Base-by-base conservation (phyloP, 2,113 vertebrate species). In the Tachuris rubrigastra region DNA sequence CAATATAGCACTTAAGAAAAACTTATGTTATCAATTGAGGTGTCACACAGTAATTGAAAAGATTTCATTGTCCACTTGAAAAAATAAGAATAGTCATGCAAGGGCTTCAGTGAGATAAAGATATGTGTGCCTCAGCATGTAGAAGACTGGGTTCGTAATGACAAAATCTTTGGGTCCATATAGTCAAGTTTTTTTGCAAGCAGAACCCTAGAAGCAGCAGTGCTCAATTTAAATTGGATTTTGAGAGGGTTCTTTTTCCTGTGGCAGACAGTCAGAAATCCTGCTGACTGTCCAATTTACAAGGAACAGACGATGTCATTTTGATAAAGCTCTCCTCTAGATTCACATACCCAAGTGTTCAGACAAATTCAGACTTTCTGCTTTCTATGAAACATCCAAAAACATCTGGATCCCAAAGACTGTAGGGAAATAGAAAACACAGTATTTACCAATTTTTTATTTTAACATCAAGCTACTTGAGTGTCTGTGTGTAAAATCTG, bases 21-120 rank as follows among this genome's bases (percentile, higher is more conserved):
- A 97, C 96, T 96, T 97, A 97, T 84, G 97, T 93, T 96, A 83
- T 88, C 93, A 96, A 67, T 53, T 78, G 79, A 96, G n/a, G 47
- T 97, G 77, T 95, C 92, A 95, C 49, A 83, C 1, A 92, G 33
- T 84, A 95, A 97, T 92, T 92, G 24, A 94, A 96, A 97, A 75
- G 60, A 80, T 93, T 96, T 91, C 79, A 85, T 14, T 49, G 39
- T 82, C 85, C 90, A 90, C 86, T 95, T 14, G 41, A 37, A 94
- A 89, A 97, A 55, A 47, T 82, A 94, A 89, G 28, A 95, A 90
- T 35, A 60, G 95, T 83, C 80, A 92, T 59, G 67, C 27, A 75
- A 72, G 44, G 60, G 52, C 72, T 58, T 56, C 46, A 85, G 68
- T 56, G 69, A 96, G 95, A 97, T 79, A 92, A 90, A 95, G 27